Conservation (phyloP, 1,140 invertebrate genomes). For the Globodera ellingtonae region DNA sequence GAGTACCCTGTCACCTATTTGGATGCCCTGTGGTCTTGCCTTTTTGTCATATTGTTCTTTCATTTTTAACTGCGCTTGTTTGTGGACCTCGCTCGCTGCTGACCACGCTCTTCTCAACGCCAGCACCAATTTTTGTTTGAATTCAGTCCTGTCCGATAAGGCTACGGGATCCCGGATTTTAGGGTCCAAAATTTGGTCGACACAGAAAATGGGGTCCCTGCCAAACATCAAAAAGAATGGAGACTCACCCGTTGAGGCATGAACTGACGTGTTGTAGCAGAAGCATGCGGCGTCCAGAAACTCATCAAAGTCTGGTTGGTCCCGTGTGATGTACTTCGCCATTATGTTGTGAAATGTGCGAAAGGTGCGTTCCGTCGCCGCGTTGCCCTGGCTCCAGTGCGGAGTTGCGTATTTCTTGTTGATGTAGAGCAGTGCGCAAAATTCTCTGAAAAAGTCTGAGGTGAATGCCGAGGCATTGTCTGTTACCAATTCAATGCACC, state of each 20-base stretch:
- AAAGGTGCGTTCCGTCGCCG: conserved; percentile 16
- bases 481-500: conserved; percentile 9
- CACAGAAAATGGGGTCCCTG: conserved; percentile 26
- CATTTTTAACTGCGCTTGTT: background rate
- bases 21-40: too few relatives aligned
- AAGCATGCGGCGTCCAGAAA: conserved; percentile 9
- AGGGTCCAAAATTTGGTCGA: conserved; percentile 22
- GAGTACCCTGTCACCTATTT: too few relatives aligned
- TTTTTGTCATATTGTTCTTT: conserved; percentile 29
- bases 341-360: conserved; percentile 32
- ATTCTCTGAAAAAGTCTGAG: conserved; percentile 29
- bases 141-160: background rate
- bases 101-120: conserved; percentile 21
- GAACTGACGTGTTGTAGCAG: conserved; percentile 36
- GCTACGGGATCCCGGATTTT: background rate
- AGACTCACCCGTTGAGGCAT: conserved; percentile 15
- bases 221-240: conserved; percentile 37
- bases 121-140: conserved; percentile 23
- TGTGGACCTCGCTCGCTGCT: background rate
- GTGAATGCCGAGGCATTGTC: conserved; percentile 33
- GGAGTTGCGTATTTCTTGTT: conserved; percentile 24
- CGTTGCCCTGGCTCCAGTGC: conserved; percentile 37
- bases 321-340: conserved; percentile 19
- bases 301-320: conserved; percentile 28
- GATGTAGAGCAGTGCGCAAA: conserved; percentile 27